Evolutionary conservation across 2,113 vertebrate species (phyloP).

Genomic region (Anolis carolinensis): DNA sequence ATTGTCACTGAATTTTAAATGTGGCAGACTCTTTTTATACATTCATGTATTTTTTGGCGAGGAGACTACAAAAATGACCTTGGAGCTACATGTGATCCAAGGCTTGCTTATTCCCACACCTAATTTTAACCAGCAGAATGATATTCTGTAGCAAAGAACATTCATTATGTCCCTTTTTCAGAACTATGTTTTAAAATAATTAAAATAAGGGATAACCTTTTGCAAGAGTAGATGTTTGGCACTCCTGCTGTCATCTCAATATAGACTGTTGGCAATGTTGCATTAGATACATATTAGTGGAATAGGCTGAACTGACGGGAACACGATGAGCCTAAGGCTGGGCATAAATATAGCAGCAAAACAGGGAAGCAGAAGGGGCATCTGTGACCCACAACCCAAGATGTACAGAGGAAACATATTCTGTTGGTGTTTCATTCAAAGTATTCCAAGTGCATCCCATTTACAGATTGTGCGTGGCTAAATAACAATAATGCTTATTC

Average conservation of each 20-base stretch:
- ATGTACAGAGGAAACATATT: conserved; percentile 34
- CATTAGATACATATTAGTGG: conserved; percentile 64
- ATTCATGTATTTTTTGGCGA: too few species aligned
- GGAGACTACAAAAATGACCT: not conserved
- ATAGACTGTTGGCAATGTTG: conserved; percentile 66
- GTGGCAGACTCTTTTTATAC: too few species aligned
- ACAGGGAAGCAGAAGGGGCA: conserved; percentile 67
- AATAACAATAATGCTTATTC: not conserved
- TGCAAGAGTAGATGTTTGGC: not conserved
- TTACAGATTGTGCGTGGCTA: not conserved
- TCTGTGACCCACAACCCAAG: conserved; percentile 60
- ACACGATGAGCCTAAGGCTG: conserved; percentile 71
- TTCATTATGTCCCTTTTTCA: not conserved
- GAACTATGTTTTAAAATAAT: not conserved
- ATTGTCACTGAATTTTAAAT: not conserved
- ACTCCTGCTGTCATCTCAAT: conserved; percentile 49
- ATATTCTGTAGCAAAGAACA: not conserved
- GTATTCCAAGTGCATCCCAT: not conserved
- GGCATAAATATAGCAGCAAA: conserved; percentile 73
- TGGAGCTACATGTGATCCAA: not conserved
- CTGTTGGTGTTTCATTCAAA: conserved; percentile 20
- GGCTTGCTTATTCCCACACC: not conserved
- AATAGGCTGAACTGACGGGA: conserved; percentile 68
- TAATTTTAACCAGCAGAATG: too few species aligned
- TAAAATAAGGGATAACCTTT: conserved; percentile 29